These are phyloP conservation scores for Drosophila parabipectinata DNA, from an alignment of 1,140 invertebrate genomes.

Conservation along the genomic window DNA sequence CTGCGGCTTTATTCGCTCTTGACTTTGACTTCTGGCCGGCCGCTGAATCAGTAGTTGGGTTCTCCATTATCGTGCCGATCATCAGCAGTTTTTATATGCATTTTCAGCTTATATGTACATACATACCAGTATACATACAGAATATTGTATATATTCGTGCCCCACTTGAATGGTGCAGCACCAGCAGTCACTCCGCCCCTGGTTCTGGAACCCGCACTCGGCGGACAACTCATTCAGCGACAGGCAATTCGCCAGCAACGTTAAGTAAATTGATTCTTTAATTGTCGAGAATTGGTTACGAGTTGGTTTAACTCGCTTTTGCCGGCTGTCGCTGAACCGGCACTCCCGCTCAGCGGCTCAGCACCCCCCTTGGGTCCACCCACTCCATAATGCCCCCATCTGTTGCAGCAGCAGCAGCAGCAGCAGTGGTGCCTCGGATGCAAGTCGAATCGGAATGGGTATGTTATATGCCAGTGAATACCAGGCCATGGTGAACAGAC, in stretches of 20 bases:
- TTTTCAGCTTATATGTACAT: neutral
- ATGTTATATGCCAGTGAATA: slow-evolving; percentile 24
- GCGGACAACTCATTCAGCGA: slow-evolving; percentile 45
- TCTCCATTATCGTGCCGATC: slow-evolving; percentile 70
- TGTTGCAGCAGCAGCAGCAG: slow-evolving; percentile 32
- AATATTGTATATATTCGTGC: slow-evolving; percentile 31
- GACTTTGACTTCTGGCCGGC: slow-evolving; percentile 44
- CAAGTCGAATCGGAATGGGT: slow-evolving; percentile 21
- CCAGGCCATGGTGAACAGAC: slow-evolving; percentile 38
- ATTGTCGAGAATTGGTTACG: slow-evolving; percentile 80
- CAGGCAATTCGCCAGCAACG: slow-evolving; percentile 74
- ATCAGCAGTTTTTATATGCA: slow-evolving; percentile 48
- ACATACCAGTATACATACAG: neutral
- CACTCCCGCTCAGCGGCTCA: neutral
- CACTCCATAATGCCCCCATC: slow-evolving; percentile 66
- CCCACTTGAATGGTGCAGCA: slow-evolving; percentile 67
- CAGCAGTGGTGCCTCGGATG: slow-evolving; percentile 3
- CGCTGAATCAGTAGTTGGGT: slow-evolving; percentile 66
- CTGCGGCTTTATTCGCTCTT: slow-evolving; percentile 37
- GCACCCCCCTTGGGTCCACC: slow-evolving; percentile 3
- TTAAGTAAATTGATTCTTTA: slow-evolving; percentile 82
- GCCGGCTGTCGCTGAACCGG: slow-evolving; percentile 25
- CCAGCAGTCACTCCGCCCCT: slow-evolving; percentile 5
- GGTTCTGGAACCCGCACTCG: slow-evolving; percentile 31
- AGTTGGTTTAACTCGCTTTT: slow-evolving; percentile 77